Evolutionary conservation across 2,888 invertebrate species (phyloP).

Genomic region (Slavum lentiscoides): DNA sequence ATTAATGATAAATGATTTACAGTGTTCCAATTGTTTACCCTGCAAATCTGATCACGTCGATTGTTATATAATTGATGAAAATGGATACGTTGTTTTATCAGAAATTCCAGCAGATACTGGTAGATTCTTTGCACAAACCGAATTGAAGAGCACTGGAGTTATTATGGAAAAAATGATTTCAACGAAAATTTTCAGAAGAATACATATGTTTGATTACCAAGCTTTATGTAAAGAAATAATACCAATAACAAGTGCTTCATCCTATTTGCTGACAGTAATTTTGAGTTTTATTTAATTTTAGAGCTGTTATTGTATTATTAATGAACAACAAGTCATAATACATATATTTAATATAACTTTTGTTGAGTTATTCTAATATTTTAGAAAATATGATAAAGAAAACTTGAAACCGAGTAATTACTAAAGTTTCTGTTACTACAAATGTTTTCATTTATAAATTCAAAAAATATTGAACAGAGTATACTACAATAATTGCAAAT

Average conservation of each 20-base stretch:
- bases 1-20: conserved; percentile 46
- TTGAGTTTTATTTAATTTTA: conserved; percentile 4
- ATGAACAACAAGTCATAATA: too few relatives aligned
- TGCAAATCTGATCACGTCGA: conserved; percentile 59
- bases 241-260: conserved; percentile 59
- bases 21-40: conserved; percentile 56
- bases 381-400: too few relatives aligned
- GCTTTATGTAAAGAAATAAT: conserved; percentile 68
- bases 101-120: conserved; percentile 72
- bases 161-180: conserved; percentile 77
- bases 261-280: conserved; percentile 60
- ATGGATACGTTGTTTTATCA: conserved; percentile 82
- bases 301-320: too few relatives aligned
- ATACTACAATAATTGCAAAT: neutral
- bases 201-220: conserved; percentile 84
- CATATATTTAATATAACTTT: too few relatives aligned
- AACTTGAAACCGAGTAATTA: too few relatives aligned
- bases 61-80: conserved; percentile 89
- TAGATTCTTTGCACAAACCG: conserved; percentile 81
- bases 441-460: neutral
- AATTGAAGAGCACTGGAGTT: conserved; percentile 63
- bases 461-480: neutral
- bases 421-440: too few relatives aligned
- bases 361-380: too few relatives aligned
- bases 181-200: conserved; percentile 72